These are phyloP conservation scores for Sinella curviseta DNA, from an alignment of 1,140 invertebrate species.

Conservation along the genomic window DNA sequence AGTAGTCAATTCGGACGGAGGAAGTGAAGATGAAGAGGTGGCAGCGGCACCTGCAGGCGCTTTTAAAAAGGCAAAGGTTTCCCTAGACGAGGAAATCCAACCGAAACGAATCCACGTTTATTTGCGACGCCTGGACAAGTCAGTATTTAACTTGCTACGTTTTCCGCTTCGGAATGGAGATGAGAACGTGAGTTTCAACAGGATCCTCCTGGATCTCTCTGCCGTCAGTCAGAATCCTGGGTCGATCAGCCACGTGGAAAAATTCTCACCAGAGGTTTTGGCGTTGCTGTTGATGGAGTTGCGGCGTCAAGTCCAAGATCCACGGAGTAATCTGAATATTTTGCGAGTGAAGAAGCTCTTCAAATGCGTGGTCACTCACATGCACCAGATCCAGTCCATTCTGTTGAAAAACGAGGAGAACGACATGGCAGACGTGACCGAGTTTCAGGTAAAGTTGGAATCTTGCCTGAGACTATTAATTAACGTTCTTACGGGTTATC, in stretches of 20 bases:
- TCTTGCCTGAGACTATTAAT: slow-evolving; percentile 37
- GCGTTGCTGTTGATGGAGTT: slow-evolving; percentile 38
- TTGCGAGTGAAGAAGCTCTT: slow-evolving; percentile 32
- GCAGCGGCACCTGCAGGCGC: not conserved
- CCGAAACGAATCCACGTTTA: slow-evolving; percentile 33
- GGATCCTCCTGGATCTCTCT: not conserved
- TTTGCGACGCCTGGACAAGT: slow-evolving; percentile 26
- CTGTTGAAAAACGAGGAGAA: not conserved
- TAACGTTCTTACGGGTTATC: slow-evolving; percentile 25
- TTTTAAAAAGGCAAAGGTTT: not conserved
- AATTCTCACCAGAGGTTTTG: slow-evolving; percentile 35
- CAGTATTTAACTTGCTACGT: slow-evolving; percentile 39
- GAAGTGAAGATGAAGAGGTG: slow-evolving; percentile 14
- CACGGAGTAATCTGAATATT: slow-evolving; percentile 15
- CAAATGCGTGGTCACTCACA: slow-evolving; percentile 13
- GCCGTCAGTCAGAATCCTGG: not conserved
- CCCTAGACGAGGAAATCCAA: slow-evolving; percentile 33
- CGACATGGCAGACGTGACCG: not conserved
- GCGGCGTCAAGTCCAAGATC: slow-evolving; percentile 31
- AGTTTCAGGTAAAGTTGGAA: slow-evolving; percentile 14
- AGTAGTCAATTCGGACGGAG: slow-evolving; percentile 1
- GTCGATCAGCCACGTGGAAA: not conserved
- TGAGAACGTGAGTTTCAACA: not conserved
- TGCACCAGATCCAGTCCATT: not conserved
- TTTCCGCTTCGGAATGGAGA: slow-evolving; percentile 17